Conservation (phyloP, 2,113 vertebrate species). For the Limnothrissa miodon region DNA sequence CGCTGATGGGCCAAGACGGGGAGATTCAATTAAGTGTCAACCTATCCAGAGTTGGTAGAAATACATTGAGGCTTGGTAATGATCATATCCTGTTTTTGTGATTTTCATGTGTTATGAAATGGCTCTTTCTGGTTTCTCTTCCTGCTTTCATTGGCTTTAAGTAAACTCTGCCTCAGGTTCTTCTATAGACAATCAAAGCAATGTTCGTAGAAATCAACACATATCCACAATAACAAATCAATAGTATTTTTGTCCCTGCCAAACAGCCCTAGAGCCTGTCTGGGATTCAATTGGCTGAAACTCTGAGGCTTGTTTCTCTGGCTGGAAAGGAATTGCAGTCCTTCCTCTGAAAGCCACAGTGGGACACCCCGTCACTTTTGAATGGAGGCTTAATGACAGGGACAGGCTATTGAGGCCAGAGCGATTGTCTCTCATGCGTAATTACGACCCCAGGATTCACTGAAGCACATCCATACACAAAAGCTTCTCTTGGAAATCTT, state of each 20-base stretch:
- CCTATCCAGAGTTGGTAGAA: neutral
- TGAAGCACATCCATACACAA: neutral
- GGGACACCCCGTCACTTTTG: neutral
- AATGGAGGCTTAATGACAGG: neutral
- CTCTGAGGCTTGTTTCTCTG: neutral
- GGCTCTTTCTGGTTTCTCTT: neutral
- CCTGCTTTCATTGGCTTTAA: neutral
- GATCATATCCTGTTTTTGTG: neutral
- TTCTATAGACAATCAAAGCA: neutral
- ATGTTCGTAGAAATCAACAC: neutral
- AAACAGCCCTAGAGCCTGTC: neutral
- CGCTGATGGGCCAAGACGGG: neutral
- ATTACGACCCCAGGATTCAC: neutral
- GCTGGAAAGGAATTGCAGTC: neutral
- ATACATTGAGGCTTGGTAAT: neutral
- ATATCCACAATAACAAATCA: neutral
- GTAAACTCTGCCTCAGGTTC: neutral
- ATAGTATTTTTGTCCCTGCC: neutral
- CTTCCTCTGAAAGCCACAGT: neutral
- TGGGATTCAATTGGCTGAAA: neutral
- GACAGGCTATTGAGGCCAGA: neutral
- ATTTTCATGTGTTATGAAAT: neutral
- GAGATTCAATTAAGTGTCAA: neutral
- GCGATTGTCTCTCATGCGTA: neutral
- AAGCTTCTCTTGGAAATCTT: neutral